Evolutionary conservation across 1,140 invertebrate species (phyloP), one percentile per base, ranked within the genome.

Genomic region (Drosophila micromelanica): DNA sequence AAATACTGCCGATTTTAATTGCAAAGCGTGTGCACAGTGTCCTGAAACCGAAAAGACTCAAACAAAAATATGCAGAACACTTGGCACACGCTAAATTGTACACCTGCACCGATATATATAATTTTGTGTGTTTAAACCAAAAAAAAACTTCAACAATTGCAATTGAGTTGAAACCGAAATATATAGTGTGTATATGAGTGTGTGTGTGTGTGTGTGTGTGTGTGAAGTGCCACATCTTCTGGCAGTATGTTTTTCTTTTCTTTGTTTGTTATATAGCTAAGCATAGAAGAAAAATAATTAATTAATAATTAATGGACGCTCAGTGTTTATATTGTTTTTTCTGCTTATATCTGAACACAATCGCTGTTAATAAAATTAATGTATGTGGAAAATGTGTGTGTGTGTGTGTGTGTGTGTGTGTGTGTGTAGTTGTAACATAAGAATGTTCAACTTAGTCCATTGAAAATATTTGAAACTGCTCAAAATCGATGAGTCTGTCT

Each of bases 101-200:
- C 87, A 76, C 87, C 87, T 90, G 87, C 87, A 90, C 87, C 87
- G 87, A 90, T 90, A 90, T 80, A 74, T 73, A 86, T 2, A 35
- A 35, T 7, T 35, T 35, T 79, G 46, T 78, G 45, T 57, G 69
- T 69, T 17, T 17, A 1, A 37, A 40, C 38, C 52, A 20, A 78
- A 46, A 37, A 20, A 49, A 37, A 56, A 70, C 65, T 51, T 38
- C 68, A 76, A 55, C 13, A 55, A 74, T 15, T 30, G 13, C 56
- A 57, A 70, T 32, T 4, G 2, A 40, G 13, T n/a, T 43, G 11
- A 23, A 23, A n/a, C 12, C 13, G 17, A 48, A 45, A 20, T 37
- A 17, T 40, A 40, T 5, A 6, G 0, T 12, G 40, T 38, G 9
- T 27, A 6, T 4, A n/a, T 45, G n/a, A 37, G 30, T 12, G 23